A percentile compares a stretch with the other conserved stretches of the same genome.
Conservation (phyloP, 2,888 invertebrate genomes). For the Neoscelio sp. region DNA sequence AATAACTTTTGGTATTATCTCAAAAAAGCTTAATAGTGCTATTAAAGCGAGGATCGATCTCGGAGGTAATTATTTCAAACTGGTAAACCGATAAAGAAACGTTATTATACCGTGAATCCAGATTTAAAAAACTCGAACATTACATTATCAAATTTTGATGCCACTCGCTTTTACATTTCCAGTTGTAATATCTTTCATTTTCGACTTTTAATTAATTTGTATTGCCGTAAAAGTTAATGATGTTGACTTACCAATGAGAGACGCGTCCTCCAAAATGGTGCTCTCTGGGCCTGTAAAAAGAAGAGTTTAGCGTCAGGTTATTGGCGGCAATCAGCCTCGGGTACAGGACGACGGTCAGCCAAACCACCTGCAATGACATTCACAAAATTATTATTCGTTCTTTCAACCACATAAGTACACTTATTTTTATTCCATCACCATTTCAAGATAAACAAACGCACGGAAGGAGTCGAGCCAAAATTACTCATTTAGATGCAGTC, state of each 20-base stretch:
- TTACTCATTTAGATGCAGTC: no score
- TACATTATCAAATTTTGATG: no score
- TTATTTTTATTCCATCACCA: constrained; percentile 11
- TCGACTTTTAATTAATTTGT: constrained; percentile 34
- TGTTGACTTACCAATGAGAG: constrained; percentile 77
- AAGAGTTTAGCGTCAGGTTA: constrained; percentile 79
- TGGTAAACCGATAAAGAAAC: neutral
- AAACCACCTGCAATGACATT: constrained; percentile 84
- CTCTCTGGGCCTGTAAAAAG: constrained; percentile 79
- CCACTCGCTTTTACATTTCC: constrained; percentile 6
- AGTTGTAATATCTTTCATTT: constrained; percentile 21
- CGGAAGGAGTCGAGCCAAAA: neutral
- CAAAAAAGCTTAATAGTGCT: no score
- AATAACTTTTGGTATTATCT: no score
- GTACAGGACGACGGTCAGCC: constrained; percentile 85
- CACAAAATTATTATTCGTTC: constrained; percentile 47
- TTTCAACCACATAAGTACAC: constrained; percentile 8
- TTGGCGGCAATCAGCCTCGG: constrained; percentile 82
- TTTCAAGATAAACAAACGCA: neutral
- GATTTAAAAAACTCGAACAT: neutral
- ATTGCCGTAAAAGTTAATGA: constrained; percentile 18
- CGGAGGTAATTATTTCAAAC: no score
- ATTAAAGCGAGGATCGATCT: no score
- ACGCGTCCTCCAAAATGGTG: constrained; percentile 79
- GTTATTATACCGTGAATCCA: no score